These are phyloP conservation scores for Polietes domitor DNA, from an alignment of 2,888 invertebrate species.

Conservation along the genomic window DNA sequence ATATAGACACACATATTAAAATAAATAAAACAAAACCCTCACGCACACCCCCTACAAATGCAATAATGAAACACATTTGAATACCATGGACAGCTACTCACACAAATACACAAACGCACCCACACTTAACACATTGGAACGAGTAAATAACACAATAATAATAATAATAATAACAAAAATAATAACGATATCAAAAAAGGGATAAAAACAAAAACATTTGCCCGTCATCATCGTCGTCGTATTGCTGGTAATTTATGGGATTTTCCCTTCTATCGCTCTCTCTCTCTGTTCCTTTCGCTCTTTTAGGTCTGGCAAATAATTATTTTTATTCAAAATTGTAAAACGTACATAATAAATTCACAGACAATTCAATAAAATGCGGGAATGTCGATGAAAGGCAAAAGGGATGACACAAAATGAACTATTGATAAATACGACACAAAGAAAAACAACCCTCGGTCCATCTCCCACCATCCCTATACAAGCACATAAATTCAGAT, in stretches of 20 bases:
- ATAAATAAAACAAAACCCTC: not conserved
- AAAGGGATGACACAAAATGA: not conserved
- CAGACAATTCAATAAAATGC: not conserved
- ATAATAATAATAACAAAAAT: not conserved
- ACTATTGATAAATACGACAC: slow-evolving; percentile 2
- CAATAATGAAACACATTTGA: not conserved
- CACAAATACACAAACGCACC: not conserved
- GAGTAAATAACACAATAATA: not conserved
- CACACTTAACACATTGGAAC: not conserved
- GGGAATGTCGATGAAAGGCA: not conserved
- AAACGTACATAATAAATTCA: not conserved
- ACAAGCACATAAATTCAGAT: slow-evolving; percentile 14
- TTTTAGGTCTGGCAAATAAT: not conserved
- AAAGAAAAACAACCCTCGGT: not conserved
- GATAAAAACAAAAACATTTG: not conserved
- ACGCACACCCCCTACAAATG: not conserved
- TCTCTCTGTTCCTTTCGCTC: too few species aligned
- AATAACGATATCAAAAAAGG: not conserved
- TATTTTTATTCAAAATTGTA: slow-evolving; percentile 25
- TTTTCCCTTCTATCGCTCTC: too few species aligned
- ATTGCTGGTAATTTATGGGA: slow-evolving; percentile 1
- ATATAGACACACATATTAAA: not conserved
- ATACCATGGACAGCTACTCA: not conserved
- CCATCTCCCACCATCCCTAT: not conserved
- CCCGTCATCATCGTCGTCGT: not conserved